Evolutionary conservation across 2,888 invertebrate species (phyloP), one percentile per base, ranked within the genome.

Genomic region (Volucella inanis): DNA sequence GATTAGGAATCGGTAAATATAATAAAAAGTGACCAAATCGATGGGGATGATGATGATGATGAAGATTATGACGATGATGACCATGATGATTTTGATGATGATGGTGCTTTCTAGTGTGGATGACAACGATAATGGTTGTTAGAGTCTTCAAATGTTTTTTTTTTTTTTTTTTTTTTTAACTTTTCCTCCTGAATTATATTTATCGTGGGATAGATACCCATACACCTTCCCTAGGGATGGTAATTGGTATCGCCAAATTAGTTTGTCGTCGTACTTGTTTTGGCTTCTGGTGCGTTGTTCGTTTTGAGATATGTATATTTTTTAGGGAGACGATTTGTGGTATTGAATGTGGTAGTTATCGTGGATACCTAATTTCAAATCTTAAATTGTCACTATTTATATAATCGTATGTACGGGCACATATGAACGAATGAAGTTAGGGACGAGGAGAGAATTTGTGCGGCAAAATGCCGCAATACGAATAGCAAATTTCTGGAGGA

Each of bases 1-100:
- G 84, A 84, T 84, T 84, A 84, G 75, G 70, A 64, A 80, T 75
- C 80, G 84, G 80, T 84, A 84, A 84, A 84, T 64, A 84, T 71
- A 61, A 79, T 74, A 83, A 77, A 65, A 79, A 70, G 67, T 49
- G 64, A 70, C 68, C 59, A 75, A 80, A 71, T 75, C 80, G 61
- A 50, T 64, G 67, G 50, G 43, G 55, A 72, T 45, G 50, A 62
- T 50, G 49, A 65, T 50, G 72, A 55, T 39, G 59, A 22, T 14
- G 49, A 41, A 8, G 50, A 15, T 22, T 11, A 50, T 64, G 67
- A 57, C 43, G 55, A 72, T 57, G 50, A 62, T 50, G 49, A 65
- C 43, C 50, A 72, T 57, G 50, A 62, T 50, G 49, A 65, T 38
- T 72, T 54, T 39, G 52, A 22, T 14, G 59, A 41, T 11, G 50